These are phyloP conservation scores for Galerucella calmariensis DNA, from an alignment of 2,888 invertebrate species.

Conservation along the genomic window DNA sequence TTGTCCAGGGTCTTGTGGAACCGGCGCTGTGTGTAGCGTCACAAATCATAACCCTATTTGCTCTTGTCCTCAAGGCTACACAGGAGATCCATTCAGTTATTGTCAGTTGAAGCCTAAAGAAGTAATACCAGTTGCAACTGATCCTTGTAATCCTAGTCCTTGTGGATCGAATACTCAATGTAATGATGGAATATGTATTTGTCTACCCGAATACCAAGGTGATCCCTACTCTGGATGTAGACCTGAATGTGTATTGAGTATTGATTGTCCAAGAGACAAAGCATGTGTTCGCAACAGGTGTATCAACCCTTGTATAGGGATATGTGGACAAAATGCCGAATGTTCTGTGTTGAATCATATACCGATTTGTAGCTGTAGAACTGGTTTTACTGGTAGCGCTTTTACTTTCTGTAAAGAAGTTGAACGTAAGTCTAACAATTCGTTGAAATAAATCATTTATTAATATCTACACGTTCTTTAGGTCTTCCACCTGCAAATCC, in stretches of 20 bases:
- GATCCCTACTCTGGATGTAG: conserved; percentile 79
- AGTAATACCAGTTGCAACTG: conserved; percentile 41
- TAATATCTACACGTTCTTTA: conserved; percentile 52
- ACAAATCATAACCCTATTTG: conserved; percentile 79
- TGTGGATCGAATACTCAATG: conserved; percentile 81
- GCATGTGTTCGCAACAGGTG: conserved; percentile 81
- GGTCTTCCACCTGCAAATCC: conserved; percentile 66
- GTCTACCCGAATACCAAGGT: conserved; percentile 75
- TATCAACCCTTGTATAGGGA: conserved; percentile 82
- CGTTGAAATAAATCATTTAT: conserved; percentile 46
- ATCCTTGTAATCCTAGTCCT: conserved; percentile 78
- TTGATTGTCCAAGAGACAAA: conserved; percentile 76
- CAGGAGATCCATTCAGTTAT: conserved; percentile 70
- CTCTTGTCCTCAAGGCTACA: conserved; percentile 70
- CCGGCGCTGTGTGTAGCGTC: conserved; percentile 72
- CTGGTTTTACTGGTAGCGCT: conserved; percentile 57
- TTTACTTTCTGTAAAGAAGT: conserved; percentile 68
- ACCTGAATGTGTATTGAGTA: conserved; percentile 78
- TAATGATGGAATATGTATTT: conserved; percentile 76
- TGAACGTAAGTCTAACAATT: conserved; percentile 19
- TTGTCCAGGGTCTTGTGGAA: conserved; percentile 78
- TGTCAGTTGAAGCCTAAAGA: conserved; percentile 62
- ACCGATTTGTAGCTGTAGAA: conserved; percentile 75
- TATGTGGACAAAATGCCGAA: conserved; percentile 79
- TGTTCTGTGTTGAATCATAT: conserved; percentile 81